These are phyloP conservation scores for Seira musarum DNA, from an alignment of 2,888 invertebrate species.

Conservation along the genomic window DNA sequence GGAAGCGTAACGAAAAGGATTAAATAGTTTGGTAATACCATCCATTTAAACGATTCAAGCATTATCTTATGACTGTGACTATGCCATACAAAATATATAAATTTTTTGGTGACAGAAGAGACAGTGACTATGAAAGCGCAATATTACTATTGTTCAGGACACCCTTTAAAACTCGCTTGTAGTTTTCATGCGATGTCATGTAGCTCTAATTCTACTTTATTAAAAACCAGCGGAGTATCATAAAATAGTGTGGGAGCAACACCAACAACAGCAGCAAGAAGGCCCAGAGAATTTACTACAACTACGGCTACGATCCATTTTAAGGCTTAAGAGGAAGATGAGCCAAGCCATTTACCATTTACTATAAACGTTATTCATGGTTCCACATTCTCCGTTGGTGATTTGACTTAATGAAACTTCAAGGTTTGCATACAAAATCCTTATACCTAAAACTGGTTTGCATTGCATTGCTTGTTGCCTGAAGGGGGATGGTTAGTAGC, in stretches of 20 bases:
- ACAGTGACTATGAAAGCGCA: no score
- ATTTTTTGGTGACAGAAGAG: no score
- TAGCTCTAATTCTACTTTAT: constrained; percentile 10
- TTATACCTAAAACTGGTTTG: background rate
- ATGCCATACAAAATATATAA: background rate
- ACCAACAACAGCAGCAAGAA: background rate
- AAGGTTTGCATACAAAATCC: constrained; percentile 14
- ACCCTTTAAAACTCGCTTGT: no score
- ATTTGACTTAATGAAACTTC: constrained; percentile 3
- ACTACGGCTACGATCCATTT: background rate
- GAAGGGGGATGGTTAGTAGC: background rate
- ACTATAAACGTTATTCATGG: background rate
- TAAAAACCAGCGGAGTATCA: constrained; percentile 16
- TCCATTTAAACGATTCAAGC: constrained; percentile 6
- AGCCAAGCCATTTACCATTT: no score
- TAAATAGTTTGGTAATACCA: constrained; percentile 11
- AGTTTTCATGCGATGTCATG: background rate
- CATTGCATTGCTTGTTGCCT: background rate
- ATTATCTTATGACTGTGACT: constrained; percentile 4
- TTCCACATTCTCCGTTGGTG: background rate
- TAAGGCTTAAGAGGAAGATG: no score
- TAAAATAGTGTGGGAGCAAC: constrained; percentile 1
- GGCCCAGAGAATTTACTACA: background rate
- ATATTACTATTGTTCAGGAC: constrained; percentile 8
- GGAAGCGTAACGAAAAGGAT: constrained; percentile 12